Percentiles rank a stretch among this genome's conserved stretches.
Conservation (phyloP, 2,888 invertebrate genomes). For the Geophilus truncorum region DNA sequence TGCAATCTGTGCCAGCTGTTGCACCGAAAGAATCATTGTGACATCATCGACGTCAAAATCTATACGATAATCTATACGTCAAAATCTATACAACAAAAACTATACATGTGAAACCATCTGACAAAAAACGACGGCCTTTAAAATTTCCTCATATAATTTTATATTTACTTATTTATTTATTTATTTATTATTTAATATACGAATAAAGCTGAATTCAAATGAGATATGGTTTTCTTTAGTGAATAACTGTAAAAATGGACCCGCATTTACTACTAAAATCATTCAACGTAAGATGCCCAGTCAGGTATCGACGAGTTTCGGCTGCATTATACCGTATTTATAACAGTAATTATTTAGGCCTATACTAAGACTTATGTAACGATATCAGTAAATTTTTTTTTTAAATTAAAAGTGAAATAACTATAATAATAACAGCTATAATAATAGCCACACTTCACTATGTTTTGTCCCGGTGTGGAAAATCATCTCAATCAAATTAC, state of each 20-base stretch:
- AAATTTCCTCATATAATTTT: neutral
- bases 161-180: too few species aligned
- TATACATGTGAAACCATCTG: neutral
- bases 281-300: neutral
- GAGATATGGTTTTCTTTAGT: neutral
- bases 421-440: too few species aligned
- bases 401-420: neutral
- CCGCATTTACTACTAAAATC: neutral
- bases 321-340: neutral
- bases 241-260: neutral
- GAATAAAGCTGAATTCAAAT: neutral
- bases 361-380: neutral
- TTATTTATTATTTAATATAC: neutral
- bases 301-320: neutral
- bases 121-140: neutral
- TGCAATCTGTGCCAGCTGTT: too few species aligned
- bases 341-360: neutral
- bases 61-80: too few species aligned
- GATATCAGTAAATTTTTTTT: neutral
- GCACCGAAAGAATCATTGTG: too few species aligned
- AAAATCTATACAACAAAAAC: too few species aligned
- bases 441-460: neutral
- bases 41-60: too few species aligned
- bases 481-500: neutral
- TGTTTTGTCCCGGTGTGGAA: neutral